phyloP scores from a whole-genome alignment of 2,113 vertebrate species.

The Neodon shergylaensis region DNA sequence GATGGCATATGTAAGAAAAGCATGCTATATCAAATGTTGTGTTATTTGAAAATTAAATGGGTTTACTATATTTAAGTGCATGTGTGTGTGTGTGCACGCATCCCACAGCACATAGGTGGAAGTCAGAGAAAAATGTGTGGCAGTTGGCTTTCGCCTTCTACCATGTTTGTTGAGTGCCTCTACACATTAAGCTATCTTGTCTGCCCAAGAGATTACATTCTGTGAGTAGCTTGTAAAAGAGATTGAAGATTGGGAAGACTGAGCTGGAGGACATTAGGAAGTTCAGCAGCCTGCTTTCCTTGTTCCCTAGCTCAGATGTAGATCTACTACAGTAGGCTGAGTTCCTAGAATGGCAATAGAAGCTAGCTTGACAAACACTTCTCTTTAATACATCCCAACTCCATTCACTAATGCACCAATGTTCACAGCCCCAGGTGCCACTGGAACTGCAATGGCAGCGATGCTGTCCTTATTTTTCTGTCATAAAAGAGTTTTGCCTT shows the following conservation, averaged over 20 bases:
- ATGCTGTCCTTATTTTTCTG: background rate
- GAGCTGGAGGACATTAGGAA: background rate
- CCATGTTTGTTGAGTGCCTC: background rate
- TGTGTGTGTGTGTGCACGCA: background rate
- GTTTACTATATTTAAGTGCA: background rate
- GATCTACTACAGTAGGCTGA: background rate
- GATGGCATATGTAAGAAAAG: background rate
- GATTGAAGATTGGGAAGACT: background rate
- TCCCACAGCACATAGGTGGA: background rate
- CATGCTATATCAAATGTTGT: background rate
- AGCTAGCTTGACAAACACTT: background rate
- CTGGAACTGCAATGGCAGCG: background rate
- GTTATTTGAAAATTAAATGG: background rate
- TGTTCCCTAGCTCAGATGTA: background rate
- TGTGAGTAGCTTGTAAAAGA: background rate
- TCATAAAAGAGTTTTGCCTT: background rate
- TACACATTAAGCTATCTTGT: background rate
- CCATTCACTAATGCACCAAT: background rate
- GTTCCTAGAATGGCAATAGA: background rate
- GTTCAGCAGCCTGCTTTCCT: background rate
- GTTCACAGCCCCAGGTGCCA: background rate
- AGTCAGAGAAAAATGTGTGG: background rate
- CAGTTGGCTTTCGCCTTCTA: background rate
- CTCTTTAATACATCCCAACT: background rate
- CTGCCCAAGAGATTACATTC: background rate